Conservation (phyloP, 2,888 invertebrate genomes). For the Oxystoma pomonae region DNA sequence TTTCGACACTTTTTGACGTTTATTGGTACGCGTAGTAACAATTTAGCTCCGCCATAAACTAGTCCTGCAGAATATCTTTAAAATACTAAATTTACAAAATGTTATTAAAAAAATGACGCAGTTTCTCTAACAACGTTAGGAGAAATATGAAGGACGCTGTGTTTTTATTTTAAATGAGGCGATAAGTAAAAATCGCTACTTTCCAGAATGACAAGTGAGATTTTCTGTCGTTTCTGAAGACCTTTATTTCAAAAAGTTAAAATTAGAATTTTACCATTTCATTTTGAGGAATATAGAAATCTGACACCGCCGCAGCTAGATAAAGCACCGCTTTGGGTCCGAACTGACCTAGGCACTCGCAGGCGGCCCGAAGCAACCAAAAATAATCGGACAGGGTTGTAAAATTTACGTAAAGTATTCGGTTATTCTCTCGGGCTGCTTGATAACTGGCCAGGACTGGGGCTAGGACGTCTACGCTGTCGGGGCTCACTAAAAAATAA, state of each 20-base stretch:
- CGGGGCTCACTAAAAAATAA: slow-evolving; percentile 58
- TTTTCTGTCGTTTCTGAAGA: too few relatives aligned
- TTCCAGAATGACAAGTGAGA: too few relatives aligned
- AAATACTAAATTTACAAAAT: too few relatives aligned
- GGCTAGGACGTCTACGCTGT: slow-evolving; percentile 67
- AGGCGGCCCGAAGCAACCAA: slow-evolving; percentile 80
- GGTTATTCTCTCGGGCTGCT: slow-evolving; percentile 68
- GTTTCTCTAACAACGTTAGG: too few relatives aligned
- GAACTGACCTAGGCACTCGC: slow-evolving; percentile 68
- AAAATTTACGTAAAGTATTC: slow-evolving; percentile 72
- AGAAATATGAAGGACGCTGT: too few relatives aligned
- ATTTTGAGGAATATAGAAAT: slow-evolving; percentile 93
- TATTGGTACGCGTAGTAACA: too few relatives aligned
- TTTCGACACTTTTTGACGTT: too few relatives aligned
- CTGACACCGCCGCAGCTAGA: slow-evolving; percentile 96
- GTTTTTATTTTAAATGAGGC: too few relatives aligned
- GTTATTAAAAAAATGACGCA: too few relatives aligned
- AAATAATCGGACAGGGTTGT: slow-evolving; percentile 89
- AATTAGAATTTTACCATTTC: slow-evolving; percentile 67
- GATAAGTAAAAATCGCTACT: too few relatives aligned
- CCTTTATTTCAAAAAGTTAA: not conserved
- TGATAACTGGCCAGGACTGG: slow-evolving; percentile 74
- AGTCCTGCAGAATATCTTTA: too few relatives aligned
- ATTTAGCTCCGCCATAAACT: too few relatives aligned
- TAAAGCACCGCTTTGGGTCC: slow-evolving; percentile 77